These are phyloP conservation scores for Pseudolaguvia tuberculata DNA, from an alignment of 2,113 vertebrate species.

Conservation along the genomic window DNA sequence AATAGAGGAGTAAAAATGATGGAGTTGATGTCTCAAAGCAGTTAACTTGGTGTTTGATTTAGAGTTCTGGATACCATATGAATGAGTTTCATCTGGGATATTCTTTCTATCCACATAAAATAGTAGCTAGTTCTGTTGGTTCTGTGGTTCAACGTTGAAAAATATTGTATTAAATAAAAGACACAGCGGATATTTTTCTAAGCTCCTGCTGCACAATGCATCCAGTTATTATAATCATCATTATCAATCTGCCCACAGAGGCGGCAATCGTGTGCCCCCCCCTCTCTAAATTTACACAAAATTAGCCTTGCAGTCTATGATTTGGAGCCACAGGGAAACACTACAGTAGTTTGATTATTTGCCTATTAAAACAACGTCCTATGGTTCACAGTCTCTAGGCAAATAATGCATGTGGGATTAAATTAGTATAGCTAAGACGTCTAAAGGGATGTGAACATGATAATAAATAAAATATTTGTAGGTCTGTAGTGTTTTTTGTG, in stretches of 20 bases:
- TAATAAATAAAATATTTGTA: neutral
- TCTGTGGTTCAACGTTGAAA: neutral
- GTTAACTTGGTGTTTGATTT: neutral
- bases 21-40: neutral
- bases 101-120: neutral
- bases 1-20: neutral
- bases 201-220: conserved; percentile 34
- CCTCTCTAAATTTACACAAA: conserved; percentile 26
- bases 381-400: conserved; percentile 42
- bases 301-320: conserved; percentile 36
- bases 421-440: conserved; percentile 13
- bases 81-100: neutral
- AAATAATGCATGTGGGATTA: conserved; percentile 29
- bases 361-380: conserved; percentile 30
- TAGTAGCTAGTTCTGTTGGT: neutral
- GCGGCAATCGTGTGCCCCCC: conserved; percentile 30
- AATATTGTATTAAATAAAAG: conserved; percentile 8
- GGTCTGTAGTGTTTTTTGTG: neutral
- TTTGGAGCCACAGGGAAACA: conserved; percentile 48
- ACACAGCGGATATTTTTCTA: conserved; percentile 1
- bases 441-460: neutral
- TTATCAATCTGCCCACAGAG: conserved; percentile 46
- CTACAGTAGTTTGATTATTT: conserved; percentile 50
- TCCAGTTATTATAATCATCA: conserved; percentile 50
- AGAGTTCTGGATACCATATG: neutral